Evolutionary conservation across 2,888 invertebrate genomes (phyloP), one percentile per base, ranked within the genome.

Genomic region (Bombylius major): DNA sequence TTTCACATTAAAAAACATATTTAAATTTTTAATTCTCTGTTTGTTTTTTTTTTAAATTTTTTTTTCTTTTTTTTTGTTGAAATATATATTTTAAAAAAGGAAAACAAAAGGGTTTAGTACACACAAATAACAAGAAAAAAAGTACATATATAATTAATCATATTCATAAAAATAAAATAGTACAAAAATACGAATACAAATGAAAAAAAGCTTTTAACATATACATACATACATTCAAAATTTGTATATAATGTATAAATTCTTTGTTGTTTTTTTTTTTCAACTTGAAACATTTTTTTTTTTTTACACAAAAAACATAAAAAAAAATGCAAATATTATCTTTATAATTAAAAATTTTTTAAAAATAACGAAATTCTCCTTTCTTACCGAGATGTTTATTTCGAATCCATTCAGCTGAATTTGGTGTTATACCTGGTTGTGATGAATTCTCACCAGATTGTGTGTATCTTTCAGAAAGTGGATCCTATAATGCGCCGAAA

Each of bases 291-390:
- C 23, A 23, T 2, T 23, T 23, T 23, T 23, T 23, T 23, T 23
- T 7, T 39, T 46, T 14, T 14, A 14, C 3, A 46, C 4, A 46
- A 1, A 46, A 5, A 46, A 5, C 9, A 11, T 23, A 23, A 47
- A 47, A 23, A 47, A 47, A 31, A 4, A 47, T 23, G 7, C 4
- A 23, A 5, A 33, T 53, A 32, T 31, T 44, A n/a, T n/a, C n/a
- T 23, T 23, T 23, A 2, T 23, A 23, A 23, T 23, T n/a, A n/a
- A n/a, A n/a, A n/a, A n/a, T n/a, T n/a, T 23, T 58, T 80, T 82
- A 92, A 79, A 92, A 92, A 78, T 93, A 93, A 75, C 92, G 83
- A 77, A 92, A 92, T 81, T 92, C 92, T 76, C 92, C 92, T 82
- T 91, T 92, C 81, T 92, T 92, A 78, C 91, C 92, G 71, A 88